Base-by-base conservation (phyloP, 2,888 invertebrate species). In the Agonopterix heracliana region DNA sequence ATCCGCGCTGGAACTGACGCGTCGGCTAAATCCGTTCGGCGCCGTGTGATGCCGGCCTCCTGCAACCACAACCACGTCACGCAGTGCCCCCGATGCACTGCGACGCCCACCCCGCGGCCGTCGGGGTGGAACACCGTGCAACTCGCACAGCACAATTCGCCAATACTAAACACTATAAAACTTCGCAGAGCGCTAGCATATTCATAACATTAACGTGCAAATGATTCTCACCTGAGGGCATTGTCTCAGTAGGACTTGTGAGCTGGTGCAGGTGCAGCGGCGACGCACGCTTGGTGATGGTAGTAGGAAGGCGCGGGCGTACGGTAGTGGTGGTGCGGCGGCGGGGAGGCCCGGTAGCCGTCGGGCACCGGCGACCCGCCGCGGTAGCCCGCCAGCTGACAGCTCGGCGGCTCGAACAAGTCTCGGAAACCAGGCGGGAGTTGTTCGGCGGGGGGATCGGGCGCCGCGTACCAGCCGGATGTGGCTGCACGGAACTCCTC, bases 201-300 rank as follows among this genome's bases (percentile, higher is more conserved):
- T 1, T 10, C 5, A 34, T 2, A 51, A 49, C 40, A 49, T 12
- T 42, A 43, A 43, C 34, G 11, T 36, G 12, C 1, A 9, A 41
- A 12, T 26, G 45, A 52, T 48, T 51, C 81, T 83, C 62, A 87
- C 87, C 87, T 86, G 78, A 76, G 64, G 67, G 65, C 65, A 52
- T 54, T 67, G 59, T 77, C 81, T 88, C 86, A 89, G 81, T 88
- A 87, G 61, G 87, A 89, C 72, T 89, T 89, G 64, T 87, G 88
- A 47, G 86, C 84, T 46, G 85, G 79, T 46, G 86, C 74, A 38
- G 87, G 85, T 46, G 77, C 86, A 41, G 87, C 86, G 45, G 89
- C 90, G 45, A 90, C 90, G 75, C 91, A 91, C 57, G 91, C 90
- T 71, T 91, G 91, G 61, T 91, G 91, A 59, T 91, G 91, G 54